phyloP scores from a whole-genome alignment of 2,797 vertebrate species.

The Malurus splendens region DNA sequence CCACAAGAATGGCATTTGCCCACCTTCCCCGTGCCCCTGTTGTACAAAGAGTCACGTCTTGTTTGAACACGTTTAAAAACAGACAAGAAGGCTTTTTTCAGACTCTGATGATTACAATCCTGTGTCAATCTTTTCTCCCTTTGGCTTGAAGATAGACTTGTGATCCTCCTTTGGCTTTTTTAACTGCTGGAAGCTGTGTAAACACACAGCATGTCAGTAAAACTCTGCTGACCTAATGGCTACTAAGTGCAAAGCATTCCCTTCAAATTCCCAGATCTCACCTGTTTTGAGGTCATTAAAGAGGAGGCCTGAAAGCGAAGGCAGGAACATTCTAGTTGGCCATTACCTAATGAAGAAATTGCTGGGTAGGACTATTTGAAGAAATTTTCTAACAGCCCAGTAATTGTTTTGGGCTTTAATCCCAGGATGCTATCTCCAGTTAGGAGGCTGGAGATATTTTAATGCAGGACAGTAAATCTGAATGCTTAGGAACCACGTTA shows the following conservation, averaged over 20 bases:
- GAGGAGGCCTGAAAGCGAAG: slow-evolving; percentile 2
- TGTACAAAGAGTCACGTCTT: slow-evolving; percentile 61
- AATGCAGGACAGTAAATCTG: background rate
- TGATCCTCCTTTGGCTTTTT: slow-evolving; percentile 74
- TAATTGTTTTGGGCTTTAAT: background rate
- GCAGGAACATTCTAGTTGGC: slow-evolving; percentile 21
- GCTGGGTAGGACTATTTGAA: background rate
- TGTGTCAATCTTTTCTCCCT: slow-evolving; percentile 64
- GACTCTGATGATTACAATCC: slow-evolving; percentile 71
- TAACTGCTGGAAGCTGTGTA: slow-evolving; percentile 74
- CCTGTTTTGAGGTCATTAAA: slow-evolving; percentile 33
- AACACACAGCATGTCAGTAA: slow-evolving; percentile 61
- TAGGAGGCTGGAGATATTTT: background rate
- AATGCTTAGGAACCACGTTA: background rate
- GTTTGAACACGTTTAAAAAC: slow-evolving; percentile 69
- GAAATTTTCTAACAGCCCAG: slow-evolving; percentile 4
- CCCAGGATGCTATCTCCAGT: slow-evolving; percentile 7
- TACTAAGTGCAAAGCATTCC: slow-evolving; percentile 61
- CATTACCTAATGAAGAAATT: slow-evolving; percentile 45
- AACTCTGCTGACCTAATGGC: slow-evolving; percentile 65
- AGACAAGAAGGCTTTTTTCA: slow-evolving; percentile 66
- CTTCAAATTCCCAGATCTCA: slow-evolving; percentile 38
- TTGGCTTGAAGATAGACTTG: slow-evolving; percentile 69
- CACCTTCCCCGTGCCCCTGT: slow-evolving; percentile 39
- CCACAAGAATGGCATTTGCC: slow-evolving; percentile 66